phyloP scores from a whole-genome alignment of 2,797 vertebrate species.

The Aselliscus stoliczkanus region DNA sequence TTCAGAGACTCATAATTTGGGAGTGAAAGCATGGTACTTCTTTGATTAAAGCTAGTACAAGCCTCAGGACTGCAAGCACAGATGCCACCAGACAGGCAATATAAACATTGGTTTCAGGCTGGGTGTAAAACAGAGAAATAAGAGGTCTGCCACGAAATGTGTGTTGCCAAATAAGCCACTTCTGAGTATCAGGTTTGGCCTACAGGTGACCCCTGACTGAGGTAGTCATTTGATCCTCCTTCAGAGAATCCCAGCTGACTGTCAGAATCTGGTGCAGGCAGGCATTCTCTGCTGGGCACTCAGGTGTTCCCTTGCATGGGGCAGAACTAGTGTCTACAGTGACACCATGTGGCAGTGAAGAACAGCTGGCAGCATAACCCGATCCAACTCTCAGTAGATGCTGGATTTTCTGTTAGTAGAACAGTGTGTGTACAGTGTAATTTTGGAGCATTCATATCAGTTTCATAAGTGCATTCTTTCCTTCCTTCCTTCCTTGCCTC shows the following conservation, averaged over 20 bases:
- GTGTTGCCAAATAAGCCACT: neutral
- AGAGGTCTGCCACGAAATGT: neutral
- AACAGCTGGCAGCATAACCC: rapidly evolving
- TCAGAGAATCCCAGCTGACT: neutral
- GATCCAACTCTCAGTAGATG: neutral
- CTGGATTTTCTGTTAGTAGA: neutral
- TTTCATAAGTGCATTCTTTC: neutral
- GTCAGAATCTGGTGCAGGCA: neutral
- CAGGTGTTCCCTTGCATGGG: rapidly evolving
- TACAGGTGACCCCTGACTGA: neutral
- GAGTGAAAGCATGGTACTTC: neutral
- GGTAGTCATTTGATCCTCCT: neutral
- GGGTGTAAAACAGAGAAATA: neutral
- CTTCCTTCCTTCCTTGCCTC: rapidly evolving
- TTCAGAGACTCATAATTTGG: neutral
- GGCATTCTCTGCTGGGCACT: neutral
- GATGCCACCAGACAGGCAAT: neutral
- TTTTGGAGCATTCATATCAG: neutral
- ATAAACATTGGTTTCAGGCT: neutral
- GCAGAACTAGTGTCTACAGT: neutral
- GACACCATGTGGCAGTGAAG: neutral
- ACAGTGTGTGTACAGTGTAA: neutral
- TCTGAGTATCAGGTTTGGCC: neutral
- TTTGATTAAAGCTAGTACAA: neutral
- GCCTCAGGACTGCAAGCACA: neutral